Conservation (phyloP, 2,797 vertebrate species). For the Tapera naevia region DNA sequence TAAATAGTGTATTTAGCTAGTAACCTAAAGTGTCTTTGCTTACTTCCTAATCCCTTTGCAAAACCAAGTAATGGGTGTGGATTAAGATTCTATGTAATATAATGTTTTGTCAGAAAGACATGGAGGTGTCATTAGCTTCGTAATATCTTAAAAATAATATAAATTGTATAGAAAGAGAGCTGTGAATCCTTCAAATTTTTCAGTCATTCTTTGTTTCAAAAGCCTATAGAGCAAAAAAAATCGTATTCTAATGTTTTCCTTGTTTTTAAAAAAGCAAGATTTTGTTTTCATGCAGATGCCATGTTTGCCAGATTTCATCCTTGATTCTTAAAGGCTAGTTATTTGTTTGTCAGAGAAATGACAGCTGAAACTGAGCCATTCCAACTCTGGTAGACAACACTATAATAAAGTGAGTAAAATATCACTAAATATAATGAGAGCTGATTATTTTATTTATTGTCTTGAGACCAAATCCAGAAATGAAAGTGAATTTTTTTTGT, state of each 20-base stretch:
- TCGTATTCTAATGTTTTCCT: neutral
- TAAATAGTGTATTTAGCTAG: neutral
- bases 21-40: neutral
- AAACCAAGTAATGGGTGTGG: neutral
- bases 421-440: neutral
- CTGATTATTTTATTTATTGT: neutral
- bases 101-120: neutral
- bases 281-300: neutral
- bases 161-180: neutral
- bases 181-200: neutral
- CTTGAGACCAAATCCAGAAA: neutral
- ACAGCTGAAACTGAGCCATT: neutral
- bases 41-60: neutral
- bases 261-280: neutral
- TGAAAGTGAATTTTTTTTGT: neutral
- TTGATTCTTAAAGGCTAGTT: constrained; percentile 26
- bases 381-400: neutral
- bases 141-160: neutral
- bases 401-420: constrained; percentile 35
- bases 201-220: neutral
- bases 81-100: neutral
- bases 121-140: neutral
- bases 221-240: neutral
- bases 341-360: constrained; percentile 48
- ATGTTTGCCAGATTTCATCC: neutral